Evolutionary conservation across 2,888 invertebrate genomes (phyloP), one percentile per base, ranked within the genome.

Genomic region (Drosophila ochracea): DNA sequence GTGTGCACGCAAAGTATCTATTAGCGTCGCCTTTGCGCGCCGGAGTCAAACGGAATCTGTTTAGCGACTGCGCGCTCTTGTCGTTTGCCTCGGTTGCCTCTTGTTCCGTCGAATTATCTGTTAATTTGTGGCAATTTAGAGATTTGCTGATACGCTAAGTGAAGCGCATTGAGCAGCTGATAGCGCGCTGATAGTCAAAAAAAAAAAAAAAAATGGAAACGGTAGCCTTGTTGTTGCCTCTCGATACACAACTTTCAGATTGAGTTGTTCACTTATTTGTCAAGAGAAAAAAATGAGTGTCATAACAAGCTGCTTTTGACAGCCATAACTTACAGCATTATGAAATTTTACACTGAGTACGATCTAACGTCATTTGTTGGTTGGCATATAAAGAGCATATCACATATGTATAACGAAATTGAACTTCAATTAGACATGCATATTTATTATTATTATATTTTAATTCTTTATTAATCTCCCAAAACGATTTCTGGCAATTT

Each of bases 111-210:
- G 88, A 88, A 88, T 88, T 88, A 91, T 91, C 88, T 91, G 90
- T 90, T 90, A 90, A 90, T 91, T 90, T 91, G 91, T 91, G 91
- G 91, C 91, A 91, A 90, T 90, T 90, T 91, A 91, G 79, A 91
- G 89, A 90, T 90, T 91, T 83, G 82, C 78, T 80, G 89, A 91
- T 90, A 90, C 89, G 76, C 67, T 78, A 83, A 82, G 75, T 80
- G 80, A 89, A 72, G 89, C 71, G 84, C 87, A 84, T 79, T 84
- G 84, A 82, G 73, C 84, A 73, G 74, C 83, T 78, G 90, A 84
- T 88, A 87, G 68, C 66, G 53, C 53, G 9, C 57, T 9, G 68
- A 82, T 78, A 84, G 73, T 73, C 28, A 41, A 4, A 57, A 65
- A 3, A 54, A 47, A n/a, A 57, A n/a, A 3, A 54, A 50, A 28